Conservation (phyloP, 2,113 vertebrate genomes). For the Chionomys nivalis region DNA sequence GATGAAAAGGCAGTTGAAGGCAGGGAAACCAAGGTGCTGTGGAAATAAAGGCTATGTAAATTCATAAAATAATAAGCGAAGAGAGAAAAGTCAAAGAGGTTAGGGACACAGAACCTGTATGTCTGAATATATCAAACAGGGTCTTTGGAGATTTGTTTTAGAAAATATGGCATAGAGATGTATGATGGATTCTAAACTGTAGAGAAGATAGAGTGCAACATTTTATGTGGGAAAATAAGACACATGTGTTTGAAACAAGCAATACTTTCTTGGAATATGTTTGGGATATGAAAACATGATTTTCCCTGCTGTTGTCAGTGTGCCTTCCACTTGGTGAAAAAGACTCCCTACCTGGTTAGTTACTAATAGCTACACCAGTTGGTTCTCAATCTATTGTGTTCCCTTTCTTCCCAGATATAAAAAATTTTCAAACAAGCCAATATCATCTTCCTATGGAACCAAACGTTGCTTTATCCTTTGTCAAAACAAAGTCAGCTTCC, state of each 20-base stretch:
- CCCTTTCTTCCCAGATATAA: background rate
- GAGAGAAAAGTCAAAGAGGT: background rate
- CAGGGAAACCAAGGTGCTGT: background rate
- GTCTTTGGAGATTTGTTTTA: background rate
- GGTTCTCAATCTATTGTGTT: background rate
- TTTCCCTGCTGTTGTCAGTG: background rate
- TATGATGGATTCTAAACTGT: background rate
- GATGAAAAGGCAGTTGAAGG: background rate
- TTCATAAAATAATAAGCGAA: conserved; percentile 40
- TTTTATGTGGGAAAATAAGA: background rate
- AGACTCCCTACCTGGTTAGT: background rate
- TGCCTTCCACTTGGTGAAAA: background rate
- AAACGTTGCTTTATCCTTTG: background rate
- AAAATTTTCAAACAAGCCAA: background rate
- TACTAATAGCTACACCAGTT: background rate
- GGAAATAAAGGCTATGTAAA: background rate
- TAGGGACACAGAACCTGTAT: background rate
- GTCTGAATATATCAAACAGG: background rate
- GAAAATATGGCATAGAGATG: background rate
- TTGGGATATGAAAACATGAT: background rate
- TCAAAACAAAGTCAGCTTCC: background rate
- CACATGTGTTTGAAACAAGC: background rate
- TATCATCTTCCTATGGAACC: accelerated
- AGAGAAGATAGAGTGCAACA: background rate
- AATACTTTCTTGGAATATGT: background rate